Evolutionary conservation across 2,113 vertebrate genomes (phyloP), one percentile per base, ranked within the genome.

Genomic region (Etheostoma cragini): DNA sequence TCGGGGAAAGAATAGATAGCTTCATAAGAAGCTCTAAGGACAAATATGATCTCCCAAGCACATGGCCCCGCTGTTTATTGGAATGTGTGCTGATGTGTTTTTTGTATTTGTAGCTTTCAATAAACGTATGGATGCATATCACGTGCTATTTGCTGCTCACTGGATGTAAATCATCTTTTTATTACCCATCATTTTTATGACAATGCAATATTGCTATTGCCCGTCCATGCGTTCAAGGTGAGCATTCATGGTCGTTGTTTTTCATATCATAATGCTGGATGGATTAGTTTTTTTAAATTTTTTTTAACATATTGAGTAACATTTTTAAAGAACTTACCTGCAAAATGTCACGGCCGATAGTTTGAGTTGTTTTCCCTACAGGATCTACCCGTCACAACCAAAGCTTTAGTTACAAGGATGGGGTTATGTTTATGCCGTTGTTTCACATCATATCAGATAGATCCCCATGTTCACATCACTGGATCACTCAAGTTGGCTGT

Each of bases 1-100:
- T 45, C 26, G 70, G 80, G 60, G 81, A 68, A 81, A 81, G 24
- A 78, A 66, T 77, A n/a, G 49, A 45, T 46, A 69, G 69, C 64
- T 49, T 78, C 30, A 42, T 68, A 24, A 26, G 74, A 58, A 56
- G 60, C 19, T 72, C 24, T 1, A 19, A 50, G 19, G 22, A 49
- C 58, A 68, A 63, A 72, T 24, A 67, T 33, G 14, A 19, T 56
- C n/a, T 5, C 7, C 15, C 22, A 16, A 16, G 6, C 8, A 33
- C 26, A 19, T 54, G 33, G 6, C 38, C 61, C 35, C 3, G 1
- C 22, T 57, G 21, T 26, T 8, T 73, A 30, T 30, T 73, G 24
- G 58, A 65, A 70, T 33, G 1, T 30, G 5, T 64, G n/a, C 22
- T 19, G 42, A 7, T 15, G 24, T 14, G 30, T 50, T 62, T 62